Evolutionary conservation across 1,140 invertebrate species (phyloP).

Genomic region (Ips nitidus): DNA sequence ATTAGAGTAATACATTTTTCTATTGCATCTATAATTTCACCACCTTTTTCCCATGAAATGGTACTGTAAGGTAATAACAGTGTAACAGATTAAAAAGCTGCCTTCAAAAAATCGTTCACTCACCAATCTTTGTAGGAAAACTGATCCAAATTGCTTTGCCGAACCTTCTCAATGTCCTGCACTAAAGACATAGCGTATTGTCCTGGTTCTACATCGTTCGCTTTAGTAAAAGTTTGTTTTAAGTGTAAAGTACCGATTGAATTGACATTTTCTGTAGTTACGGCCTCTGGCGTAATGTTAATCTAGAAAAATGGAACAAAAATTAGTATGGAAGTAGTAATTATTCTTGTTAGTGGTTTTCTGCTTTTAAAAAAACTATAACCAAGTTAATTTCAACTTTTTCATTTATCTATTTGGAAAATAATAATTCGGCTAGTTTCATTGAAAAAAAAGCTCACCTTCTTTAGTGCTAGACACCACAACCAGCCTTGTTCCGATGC

Average conservation of each 20-base stretch:
- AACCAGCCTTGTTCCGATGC: too few species aligned
- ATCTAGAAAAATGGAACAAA: too few species aligned
- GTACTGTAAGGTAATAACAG: slow-evolving; percentile 7
- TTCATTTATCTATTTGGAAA: too few species aligned
- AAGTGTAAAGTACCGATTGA: background rate
- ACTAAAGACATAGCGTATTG: slow-evolving; percentile 14
- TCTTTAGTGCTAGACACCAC: too few species aligned
- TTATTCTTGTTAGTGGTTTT: too few species aligned
- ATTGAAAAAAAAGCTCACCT: too few species aligned
- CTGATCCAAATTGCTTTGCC: slow-evolving; percentile 30
- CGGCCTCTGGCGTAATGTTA: too few species aligned
- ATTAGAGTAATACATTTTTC: slow-evolving; percentile 50
- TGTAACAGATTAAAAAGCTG: background rate
- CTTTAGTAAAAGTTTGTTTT: slow-evolving; percentile 40
- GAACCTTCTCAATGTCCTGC: slow-evolving; percentile 39
- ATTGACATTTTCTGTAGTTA: background rate
- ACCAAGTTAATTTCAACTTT: too few species aligned
- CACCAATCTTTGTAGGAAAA: slow-evolving; percentile 38
- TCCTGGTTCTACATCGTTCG: background rate
- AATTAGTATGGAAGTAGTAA: too few species aligned
- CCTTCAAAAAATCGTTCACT: slow-evolving; percentile 1
- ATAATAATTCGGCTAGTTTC: too few species aligned
- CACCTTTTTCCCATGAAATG: slow-evolving; percentile 49
- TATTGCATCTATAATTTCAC: slow-evolving; percentile 51
- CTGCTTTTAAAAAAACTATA: too few species aligned